Evolutionary conservation across 2,113 vertebrate species (phyloP).

Genomic region (Prinia subflava): DNA sequence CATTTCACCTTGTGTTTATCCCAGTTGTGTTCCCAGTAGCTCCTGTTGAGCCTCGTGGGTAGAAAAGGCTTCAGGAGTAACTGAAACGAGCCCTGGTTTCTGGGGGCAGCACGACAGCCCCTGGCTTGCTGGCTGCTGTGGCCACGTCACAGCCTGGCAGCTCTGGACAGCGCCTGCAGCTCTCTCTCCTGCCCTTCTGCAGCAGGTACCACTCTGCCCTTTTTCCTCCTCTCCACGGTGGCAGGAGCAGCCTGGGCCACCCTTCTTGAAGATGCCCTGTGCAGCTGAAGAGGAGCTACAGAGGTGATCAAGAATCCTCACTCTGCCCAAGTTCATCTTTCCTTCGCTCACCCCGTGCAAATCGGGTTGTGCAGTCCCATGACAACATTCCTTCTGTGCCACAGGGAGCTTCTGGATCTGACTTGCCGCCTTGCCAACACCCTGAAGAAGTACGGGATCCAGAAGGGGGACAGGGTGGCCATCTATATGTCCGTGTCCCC

Average conservation of each 20-base stretch:
- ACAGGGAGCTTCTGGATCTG: constrained; percentile 87
- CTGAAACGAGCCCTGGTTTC: neutral
- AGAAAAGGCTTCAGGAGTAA: neutral
- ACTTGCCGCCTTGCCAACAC: constrained; percentile 91
- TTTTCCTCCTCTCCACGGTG: neutral
- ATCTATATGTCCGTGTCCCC: constrained; percentile 90
- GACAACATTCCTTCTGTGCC: neutral
- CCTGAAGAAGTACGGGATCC: constrained; percentile 83
- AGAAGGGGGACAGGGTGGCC: constrained; percentile 85
- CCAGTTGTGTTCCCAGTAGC: neutral
- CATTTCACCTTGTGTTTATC: neutral
- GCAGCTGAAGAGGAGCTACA: neutral
- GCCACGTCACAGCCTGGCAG: neutral
- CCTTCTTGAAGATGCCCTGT: neutral
- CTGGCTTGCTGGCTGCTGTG: neutral
- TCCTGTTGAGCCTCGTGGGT: neutral
- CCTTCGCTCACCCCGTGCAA: rapidly evolving
- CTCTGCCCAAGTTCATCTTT: neutral
- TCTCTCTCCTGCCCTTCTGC: neutral
- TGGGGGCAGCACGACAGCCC: neutral
- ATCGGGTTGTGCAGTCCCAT: neutral
- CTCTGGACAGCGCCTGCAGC: rapidly evolving
- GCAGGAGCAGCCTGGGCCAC: neutral
- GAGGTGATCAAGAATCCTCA: rapidly evolving
- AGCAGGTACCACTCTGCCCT: neutral